Evolutionary conservation across 1,140 invertebrate genomes (phyloP).

Genomic region (Drosophila eugracilis): DNA sequence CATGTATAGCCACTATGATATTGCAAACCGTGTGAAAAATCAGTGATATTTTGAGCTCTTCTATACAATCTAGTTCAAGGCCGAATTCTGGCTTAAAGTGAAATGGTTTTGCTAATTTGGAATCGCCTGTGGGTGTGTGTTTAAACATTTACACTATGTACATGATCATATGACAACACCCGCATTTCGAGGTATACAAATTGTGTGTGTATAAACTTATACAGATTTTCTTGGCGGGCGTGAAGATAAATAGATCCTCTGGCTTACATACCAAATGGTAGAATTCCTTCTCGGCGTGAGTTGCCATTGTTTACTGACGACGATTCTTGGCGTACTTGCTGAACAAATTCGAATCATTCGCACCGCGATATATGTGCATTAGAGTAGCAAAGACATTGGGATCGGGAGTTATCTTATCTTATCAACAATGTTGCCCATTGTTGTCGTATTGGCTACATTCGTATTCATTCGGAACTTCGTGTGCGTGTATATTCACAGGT

Average conservation of each 20-base stretch:
- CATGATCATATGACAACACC: slow-evolving; percentile 3
- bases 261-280: slow-evolving; percentile 43
- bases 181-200: slow-evolving; percentile 4
- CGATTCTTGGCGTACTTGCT: slow-evolving; percentile 17
- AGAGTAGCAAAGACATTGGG: slow-evolving; percentile 24
- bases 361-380: slow-evolving; percentile 31
- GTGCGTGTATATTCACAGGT: slow-evolving; percentile 1
- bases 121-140: slow-evolving; percentile 4
- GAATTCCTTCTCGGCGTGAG: slow-evolving; percentile 52
- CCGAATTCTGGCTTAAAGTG: slow-evolving; percentile 5
- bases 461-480: slow-evolving; percentile 22
- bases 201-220: slow-evolving; percentile 3
- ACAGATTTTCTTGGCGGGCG: background rate
- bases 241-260: background rate
- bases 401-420: slow-evolving; percentile 39
- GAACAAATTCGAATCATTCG: slow-evolving; percentile 40
- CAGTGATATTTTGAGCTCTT: background rate
- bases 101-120: slow-evolving; percentile 28
- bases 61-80: slow-evolving; percentile 25
- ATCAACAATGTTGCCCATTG: slow-evolving; percentile 46
- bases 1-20: slow-evolving; percentile 1
- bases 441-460: slow-evolving; percentile 32
- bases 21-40: background rate
- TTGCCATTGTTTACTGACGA: slow-evolving; percentile 49
- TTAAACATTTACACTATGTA: slow-evolving; percentile 6